These are phyloP conservation scores for Nycticryphes semicollaris DNA, from an alignment of 2,113 vertebrate genomes.

Conservation along the genomic window DNA sequence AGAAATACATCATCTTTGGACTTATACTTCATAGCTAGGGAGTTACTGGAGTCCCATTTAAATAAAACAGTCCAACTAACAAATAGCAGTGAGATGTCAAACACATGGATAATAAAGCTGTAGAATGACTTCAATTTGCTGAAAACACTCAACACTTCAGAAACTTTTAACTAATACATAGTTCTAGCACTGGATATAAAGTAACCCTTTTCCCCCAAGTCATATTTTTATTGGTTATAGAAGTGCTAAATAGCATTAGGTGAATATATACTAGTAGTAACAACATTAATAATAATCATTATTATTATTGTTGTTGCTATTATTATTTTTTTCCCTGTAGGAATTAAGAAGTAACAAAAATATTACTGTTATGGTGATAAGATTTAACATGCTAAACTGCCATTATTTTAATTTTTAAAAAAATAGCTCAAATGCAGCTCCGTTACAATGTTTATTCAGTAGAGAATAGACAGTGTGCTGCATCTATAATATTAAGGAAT, in stretches of 20 bases:
- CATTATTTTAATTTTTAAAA: background rate
- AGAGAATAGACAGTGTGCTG: background rate
- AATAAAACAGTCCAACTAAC: conserved; percentile 34
- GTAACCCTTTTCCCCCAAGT: background rate
- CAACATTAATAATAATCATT: background rate
- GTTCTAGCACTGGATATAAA: background rate
- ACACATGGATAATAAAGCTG: conserved; percentile 16
- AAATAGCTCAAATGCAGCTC: background rate
- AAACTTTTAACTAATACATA: background rate
- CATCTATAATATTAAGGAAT: background rate
- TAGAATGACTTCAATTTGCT: background rate
- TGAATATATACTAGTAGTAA: background rate
- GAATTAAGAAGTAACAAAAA: background rate
- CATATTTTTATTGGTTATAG: background rate
- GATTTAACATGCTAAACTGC: background rate
- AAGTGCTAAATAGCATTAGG: background rate
- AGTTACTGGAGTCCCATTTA: background rate
- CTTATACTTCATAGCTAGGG: background rate
- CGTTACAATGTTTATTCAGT: background rate
- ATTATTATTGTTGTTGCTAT: too few relatives aligned
- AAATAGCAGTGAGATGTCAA: conserved; percentile 28
- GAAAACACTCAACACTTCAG: background rate
- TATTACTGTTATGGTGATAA: background rate
- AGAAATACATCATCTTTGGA: conserved; percentile 50
- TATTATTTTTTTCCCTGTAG: background rate